Evolutionary conservation across 1,140 invertebrate genomes (phyloP).

Genomic region (Octopus sinensis): DNA sequence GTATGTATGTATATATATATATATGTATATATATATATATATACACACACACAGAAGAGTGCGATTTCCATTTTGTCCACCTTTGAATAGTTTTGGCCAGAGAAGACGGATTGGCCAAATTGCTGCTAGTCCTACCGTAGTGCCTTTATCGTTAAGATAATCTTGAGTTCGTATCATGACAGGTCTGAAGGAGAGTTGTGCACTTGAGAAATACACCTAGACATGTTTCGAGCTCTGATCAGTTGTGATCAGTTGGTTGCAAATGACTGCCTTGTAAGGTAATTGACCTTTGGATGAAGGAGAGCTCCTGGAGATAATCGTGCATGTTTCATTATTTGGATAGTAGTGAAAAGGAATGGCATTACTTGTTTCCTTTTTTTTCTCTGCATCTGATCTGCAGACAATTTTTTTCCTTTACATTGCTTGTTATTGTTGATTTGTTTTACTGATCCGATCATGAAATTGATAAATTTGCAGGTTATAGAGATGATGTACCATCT

Average conservation of each 20-base stretch:
- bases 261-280: constrained; percentile 7
- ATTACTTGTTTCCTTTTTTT: constrained; percentile 5
- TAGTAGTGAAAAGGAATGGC: constrained; percentile 4
- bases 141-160: constrained; percentile 11
- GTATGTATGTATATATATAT: neutral
- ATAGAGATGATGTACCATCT: constrained; percentile 7
- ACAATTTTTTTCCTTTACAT: constrained; percentile 3
- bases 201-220: constrained; percentile 9
- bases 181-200: constrained; percentile 11
- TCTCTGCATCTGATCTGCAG: neutral
- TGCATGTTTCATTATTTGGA: constrained; percentile 2
- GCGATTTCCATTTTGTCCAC: neutral
- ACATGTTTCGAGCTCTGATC: constrained; percentile 6
- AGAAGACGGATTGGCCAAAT: neutral
- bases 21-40: neutral
- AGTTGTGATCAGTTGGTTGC: constrained; percentile 8
- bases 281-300: neutral
- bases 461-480: constrained; percentile 9
- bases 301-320: neutral
- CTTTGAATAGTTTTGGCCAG: neutral
- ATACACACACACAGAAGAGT: neutral
- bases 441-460: constrained; percentile 9
- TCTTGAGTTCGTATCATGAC: constrained; percentile 12
- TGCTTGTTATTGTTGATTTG: constrained; percentile 12
- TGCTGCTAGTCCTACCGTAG: constrained; percentile 11